phyloP scores from a whole-genome alignment of 1,140 invertebrate species.

The Stenopsyche tienmushanensis region DNA sequence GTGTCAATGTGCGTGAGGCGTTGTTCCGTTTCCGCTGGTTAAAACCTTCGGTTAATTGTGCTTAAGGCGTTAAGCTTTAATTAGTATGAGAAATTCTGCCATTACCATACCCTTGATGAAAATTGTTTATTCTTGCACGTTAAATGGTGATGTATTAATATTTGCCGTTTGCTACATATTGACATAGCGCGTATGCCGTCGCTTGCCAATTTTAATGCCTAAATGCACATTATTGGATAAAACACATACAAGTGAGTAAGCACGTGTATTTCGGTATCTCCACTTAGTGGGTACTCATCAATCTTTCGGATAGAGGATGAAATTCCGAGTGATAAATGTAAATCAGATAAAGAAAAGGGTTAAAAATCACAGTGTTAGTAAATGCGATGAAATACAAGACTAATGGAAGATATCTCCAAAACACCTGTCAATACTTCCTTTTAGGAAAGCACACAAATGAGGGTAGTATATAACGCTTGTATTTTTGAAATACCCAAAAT shows the following conservation, averaged over 20 bases:
- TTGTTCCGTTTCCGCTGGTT: slow-evolving; percentile 10
- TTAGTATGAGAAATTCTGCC: background rate
- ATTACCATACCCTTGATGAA: no score
- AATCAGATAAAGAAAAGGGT: background rate
- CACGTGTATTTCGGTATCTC: background rate
- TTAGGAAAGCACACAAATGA: background rate
- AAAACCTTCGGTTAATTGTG: background rate
- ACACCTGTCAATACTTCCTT: background rate
- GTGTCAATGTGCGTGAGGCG: slow-evolving; percentile 6
- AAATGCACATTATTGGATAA: background rate
- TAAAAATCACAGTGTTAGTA: background rate
- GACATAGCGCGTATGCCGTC: background rate
- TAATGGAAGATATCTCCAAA: background rate
- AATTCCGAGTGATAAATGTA: background rate
- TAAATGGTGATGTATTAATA: background rate
- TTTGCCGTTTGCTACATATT: background rate
- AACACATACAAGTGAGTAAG: background rate
- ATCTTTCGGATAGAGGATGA: background rate
- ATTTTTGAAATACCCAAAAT: background rate
- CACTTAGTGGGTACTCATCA: background rate
- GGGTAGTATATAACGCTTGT: background rate
- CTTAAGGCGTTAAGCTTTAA: background rate
- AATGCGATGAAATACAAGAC: background rate
- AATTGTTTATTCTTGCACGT: background rate
- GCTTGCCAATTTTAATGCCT: background rate